phyloP scores from a whole-genome alignment of 2,113 vertebrate species.

The Uria lomvia region DNA sequence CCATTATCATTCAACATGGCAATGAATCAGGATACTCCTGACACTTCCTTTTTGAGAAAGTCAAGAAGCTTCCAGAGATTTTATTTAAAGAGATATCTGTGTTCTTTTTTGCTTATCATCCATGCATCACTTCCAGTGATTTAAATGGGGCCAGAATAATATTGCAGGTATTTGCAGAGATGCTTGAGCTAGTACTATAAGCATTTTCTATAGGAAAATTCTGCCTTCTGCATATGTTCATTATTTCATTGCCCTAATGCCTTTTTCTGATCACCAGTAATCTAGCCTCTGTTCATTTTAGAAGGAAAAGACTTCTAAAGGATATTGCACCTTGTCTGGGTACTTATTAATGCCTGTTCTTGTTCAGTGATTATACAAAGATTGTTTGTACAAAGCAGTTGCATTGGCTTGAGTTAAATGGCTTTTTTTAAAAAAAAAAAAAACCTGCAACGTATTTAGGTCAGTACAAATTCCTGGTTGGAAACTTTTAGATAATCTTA shows the following conservation, averaged over 20 bases:
- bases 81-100: not conserved
- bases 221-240: not conserved
- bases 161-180: not conserved
- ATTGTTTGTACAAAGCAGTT: constrained; percentile 31
- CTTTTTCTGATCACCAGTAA: not conserved
- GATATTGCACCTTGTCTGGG: constrained; percentile 21
- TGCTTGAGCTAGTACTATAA: not conserved
- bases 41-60: not conserved
- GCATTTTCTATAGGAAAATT: not conserved
- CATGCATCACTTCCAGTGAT: not conserved
- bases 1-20: not conserved
- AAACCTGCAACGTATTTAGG: constrained; percentile 30
- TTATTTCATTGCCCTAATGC: not conserved
- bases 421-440: not conserved
- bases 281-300: not conserved
- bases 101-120: not conserved
- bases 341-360: constrained; percentile 28
- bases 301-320: constrained; percentile 1
- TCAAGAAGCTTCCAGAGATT: not conserved
- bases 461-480: constrained; percentile 44
- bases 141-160: not conserved
- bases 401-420: constrained; percentile 15
- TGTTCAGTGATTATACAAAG: constrained; percentile 41
- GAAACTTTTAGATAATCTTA: constrained; percentile 39
- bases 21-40: not conserved